These are phyloP conservation scores for Meiosimyza decipiens DNA, from an alignment of 2,888 invertebrate species.

Conservation along the genomic window DNA sequence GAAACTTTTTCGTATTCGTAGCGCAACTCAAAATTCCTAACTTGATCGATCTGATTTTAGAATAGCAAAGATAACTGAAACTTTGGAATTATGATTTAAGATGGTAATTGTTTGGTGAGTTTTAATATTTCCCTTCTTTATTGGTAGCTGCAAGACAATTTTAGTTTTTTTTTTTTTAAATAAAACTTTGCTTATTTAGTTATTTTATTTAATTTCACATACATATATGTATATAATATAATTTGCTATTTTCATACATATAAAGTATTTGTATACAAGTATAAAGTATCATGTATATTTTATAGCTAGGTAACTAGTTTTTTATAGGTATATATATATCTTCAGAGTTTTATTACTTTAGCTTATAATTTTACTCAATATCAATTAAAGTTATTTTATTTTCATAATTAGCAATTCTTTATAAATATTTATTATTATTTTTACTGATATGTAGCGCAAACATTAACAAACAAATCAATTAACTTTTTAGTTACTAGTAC, in stretches of 20 bases:
- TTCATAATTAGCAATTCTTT: constrained; percentile 46
- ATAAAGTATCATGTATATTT: constrained; percentile 26
- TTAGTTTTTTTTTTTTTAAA: too few relatives aligned
- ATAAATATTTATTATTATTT: constrained; percentile 47
- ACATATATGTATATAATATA: too few relatives aligned
- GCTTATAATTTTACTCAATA: constrained; percentile 11
- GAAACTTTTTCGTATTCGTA: too few relatives aligned
- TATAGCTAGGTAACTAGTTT: constrained; percentile 21
- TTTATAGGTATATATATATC: not conserved
- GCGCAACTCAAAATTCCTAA: too few relatives aligned
- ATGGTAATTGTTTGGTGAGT: too few relatives aligned
- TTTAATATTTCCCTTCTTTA: too few relatives aligned
- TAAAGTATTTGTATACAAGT: constrained; percentile 2
- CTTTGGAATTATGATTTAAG: too few relatives aligned
- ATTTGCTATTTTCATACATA: constrained; percentile 1
- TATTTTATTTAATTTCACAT: too few relatives aligned
- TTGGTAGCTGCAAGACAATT: too few relatives aligned
- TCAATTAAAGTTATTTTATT: constrained; percentile 30
- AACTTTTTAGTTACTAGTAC: constrained; percentile 46
- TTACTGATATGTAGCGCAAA: constrained; percentile 67
- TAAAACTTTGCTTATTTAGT: too few relatives aligned
- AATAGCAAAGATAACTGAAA: too few relatives aligned
- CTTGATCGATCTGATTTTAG: too few relatives aligned
- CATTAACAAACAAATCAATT: constrained; percentile 67
- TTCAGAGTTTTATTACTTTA: constrained; percentile 19